Evolutionary conservation across 1,140 invertebrate genomes (phyloP), one percentile per base, ranked within the genome.

Genomic region (Achatina immaculata): DNA sequence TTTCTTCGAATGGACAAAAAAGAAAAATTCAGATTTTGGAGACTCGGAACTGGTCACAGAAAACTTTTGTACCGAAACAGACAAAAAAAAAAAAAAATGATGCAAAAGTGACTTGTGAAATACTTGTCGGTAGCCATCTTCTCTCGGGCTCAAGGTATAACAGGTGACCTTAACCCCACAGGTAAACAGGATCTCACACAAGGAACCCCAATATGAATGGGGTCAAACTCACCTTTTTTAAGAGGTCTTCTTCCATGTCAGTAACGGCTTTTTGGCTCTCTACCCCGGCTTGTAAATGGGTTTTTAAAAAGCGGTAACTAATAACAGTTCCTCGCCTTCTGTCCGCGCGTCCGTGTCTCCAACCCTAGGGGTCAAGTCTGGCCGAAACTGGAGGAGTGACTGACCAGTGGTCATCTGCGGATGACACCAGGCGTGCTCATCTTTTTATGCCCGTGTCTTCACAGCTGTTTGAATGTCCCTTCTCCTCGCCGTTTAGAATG

Each of bases 391-490:
- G 48, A 19, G 19, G 48, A 45, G 24, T 14, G 48, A 24, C 21
- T 55, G 48, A 55, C 48, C 48, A 55, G 48, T 55, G 48, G 48
- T 55, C 48, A 55, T 14, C 48, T 55, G 48, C 19, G 48, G 48
- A 55, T 55, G 48, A 55, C 48, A 55, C 48, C 48, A 55, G 48
- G 48, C 48, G 24, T 55, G 48, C 48, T 55, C 48, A 55, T 55
- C 48, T 55, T 55, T 55, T 55, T 21, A 55, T 55, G 48, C 24
- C 21, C 48, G 48, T 55, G 48, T 55, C 48, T 55, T 55, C 19
- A 14, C 48, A 21, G 48, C 48, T 55, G 48, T 55, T 55, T 55
- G 48, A 55, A 55, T 55, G 48, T 55, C 48, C 48, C 48, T 55
- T 55, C 48, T 55, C 16, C 21, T 55, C 48, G 16, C 48, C 24